Evolutionary conservation across 2,888 invertebrate genomes (phyloP).

Genomic region (Hypolimnas misippus): DNA sequence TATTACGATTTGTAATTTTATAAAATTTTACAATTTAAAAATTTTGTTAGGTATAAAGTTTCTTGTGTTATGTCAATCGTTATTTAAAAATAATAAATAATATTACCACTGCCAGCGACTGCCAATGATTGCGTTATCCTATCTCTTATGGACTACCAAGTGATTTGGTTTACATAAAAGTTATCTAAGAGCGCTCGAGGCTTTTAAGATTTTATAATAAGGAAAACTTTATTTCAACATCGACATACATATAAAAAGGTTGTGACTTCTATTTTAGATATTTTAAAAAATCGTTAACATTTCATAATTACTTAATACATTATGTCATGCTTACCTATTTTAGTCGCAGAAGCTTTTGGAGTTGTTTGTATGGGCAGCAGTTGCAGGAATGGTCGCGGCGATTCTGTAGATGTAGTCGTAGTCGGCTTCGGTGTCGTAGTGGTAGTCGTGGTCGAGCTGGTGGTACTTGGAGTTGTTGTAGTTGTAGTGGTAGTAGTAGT

Average conservation of each 20-base stretch:
- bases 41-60: not conserved
- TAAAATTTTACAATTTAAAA: too few species aligned
- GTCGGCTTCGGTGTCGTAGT: slow-evolving; percentile 60
- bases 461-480: slow-evolving; percentile 71
- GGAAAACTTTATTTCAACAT: not conserved
- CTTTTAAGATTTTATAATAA: not conserved
- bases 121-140: not conserved
- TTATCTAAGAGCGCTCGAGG: not conserved
- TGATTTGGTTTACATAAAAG: slow-evolving; percentile 2
- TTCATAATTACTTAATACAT: not conserved
- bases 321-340: slow-evolving; percentile 54
- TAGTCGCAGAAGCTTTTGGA: slow-evolving; percentile 54
- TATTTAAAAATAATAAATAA: not conserved
- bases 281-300: not conserved
- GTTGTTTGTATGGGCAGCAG: slow-evolving; percentile 71
- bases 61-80: not conserved
- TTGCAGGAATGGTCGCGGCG: slow-evolving; percentile 70
- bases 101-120: not conserved
- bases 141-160: not conserved
- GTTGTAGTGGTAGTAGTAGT: slow-evolving; percentile 60
- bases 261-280: not conserved
- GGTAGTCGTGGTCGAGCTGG: slow-evolving; percentile 67
- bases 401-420: slow-evolving; percentile 56
- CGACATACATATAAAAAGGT: not conserved
- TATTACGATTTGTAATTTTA: too few species aligned